Evolutionary conservation across 2,113 vertebrate species (phyloP).

Genomic region (Leucosticte australis): DNA sequence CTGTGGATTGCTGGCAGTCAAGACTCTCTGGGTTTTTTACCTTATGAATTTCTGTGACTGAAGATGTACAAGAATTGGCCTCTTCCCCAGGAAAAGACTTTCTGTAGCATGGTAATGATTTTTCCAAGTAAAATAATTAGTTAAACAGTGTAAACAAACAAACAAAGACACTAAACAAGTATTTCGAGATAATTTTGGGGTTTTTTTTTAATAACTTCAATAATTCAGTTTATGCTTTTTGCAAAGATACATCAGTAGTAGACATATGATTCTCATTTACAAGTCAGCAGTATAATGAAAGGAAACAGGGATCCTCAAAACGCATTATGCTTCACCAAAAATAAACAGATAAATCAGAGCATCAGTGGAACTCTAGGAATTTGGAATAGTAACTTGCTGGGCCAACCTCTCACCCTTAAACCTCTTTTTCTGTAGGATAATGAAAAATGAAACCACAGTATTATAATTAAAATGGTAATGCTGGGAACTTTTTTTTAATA

Average conservation of each 20-base stretch:
- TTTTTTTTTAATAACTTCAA: neutral
- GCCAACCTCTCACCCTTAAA: neutral
- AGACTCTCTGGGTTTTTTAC: neutral
- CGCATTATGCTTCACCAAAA: neutral
- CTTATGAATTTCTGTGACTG: neutral
- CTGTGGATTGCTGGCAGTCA: neutral
- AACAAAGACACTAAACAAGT: neutral
- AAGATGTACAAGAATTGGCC: neutral
- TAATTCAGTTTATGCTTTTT: neutral
- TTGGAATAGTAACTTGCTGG: neutral
- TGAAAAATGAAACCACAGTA: neutral
- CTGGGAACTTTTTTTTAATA: neutral
- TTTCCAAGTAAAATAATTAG: neutral
- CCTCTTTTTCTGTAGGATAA: neutral
- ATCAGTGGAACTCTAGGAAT: neutral
- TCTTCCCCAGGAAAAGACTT: neutral
- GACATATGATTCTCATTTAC: neutral
- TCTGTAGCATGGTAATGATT: neutral
- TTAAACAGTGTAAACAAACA: neutral
- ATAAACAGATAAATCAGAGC: neutral
- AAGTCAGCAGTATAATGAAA: neutral
- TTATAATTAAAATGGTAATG: neutral
- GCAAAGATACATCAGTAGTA: neutral
- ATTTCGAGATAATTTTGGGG: neutral
- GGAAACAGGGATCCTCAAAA: neutral